phyloP scores from a whole-genome alignment of 2,797 vertebrate genomes.

The Acipenser oxyrinchus region DNA sequence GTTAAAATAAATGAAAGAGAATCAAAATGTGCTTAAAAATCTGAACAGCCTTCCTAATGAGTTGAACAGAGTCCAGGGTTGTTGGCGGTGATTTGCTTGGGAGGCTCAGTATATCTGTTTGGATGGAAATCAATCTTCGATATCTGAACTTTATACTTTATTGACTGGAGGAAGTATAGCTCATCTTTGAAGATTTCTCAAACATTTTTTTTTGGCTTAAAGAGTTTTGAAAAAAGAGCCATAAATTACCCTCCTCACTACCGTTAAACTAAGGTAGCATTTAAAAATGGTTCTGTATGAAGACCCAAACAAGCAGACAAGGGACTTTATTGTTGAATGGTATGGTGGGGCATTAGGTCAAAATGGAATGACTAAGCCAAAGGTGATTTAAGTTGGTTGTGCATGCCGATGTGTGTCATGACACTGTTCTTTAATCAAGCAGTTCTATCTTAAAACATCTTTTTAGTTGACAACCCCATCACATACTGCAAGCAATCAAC shows the following conservation, averaged over 20 bases:
- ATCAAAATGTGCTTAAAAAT: slow-evolving; percentile 90
- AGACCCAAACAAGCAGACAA: no score
- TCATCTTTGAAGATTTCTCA: slow-evolving; percentile 18
- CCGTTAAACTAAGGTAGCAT: slow-evolving; percentile 41
- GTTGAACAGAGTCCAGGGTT: slow-evolving; percentile 78
- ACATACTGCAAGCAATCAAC: background rate
- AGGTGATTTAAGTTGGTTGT: background rate
- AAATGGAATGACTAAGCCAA: background rate
- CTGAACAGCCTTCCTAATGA: slow-evolving; percentile 78
- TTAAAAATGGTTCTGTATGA: slow-evolving; percentile 38
- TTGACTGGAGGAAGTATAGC: slow-evolving; percentile 16
- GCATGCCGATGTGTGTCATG: background rate
- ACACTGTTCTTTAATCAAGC: background rate
- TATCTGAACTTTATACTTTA: slow-evolving; percentile 1
- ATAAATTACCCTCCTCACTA: slow-evolving; percentile 38
- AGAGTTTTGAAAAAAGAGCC: slow-evolving; percentile 27
- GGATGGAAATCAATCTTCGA: slow-evolving; percentile 10
- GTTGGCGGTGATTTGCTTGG: slow-evolving; percentile 60
- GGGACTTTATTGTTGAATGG: no score
- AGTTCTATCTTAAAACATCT: background rate
- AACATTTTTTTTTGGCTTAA: slow-evolving; percentile 24
- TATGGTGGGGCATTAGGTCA: background rate
- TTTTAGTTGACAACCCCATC: background rate
- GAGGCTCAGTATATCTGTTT: slow-evolving; percentile 10
- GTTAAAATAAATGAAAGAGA: slow-evolving; percentile 96